Base-by-base conservation (phyloP, 2,888 invertebrate species). In the Diadegma fenestrale region DNA sequence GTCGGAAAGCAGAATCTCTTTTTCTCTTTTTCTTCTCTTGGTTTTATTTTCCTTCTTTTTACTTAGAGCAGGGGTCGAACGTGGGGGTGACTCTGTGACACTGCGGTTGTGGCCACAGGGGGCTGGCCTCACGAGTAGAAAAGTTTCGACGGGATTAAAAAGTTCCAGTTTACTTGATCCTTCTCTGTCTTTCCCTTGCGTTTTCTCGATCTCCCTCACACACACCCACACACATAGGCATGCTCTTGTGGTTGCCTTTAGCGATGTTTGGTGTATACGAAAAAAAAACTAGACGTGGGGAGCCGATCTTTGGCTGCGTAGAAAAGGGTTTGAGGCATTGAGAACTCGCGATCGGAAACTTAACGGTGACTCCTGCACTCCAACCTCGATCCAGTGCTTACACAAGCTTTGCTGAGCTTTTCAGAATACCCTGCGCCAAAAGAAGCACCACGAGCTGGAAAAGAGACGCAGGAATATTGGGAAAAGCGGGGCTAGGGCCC, bases 321-420 rank as follows among this genome's bases (percentile, higher is more conserved):
- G 68, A 71, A 82, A 82, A 79, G 68, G 73, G 77, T 79, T 82
- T 75, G 58, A 81, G 86, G 86, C 76, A 81, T 87, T 82, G 86
- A 87, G 87, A 85, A 88, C 83, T 78, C 78, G 85, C 80, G 86
- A 88, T 88, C 80, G 85, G 82, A 87, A 85, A 79, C 79, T 82
- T 75, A 69, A 79, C 71, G 66, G 75, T 51, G 71, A 79, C 61
- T 68, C 69, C 41, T 48, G 22, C 17, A 69, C 69, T 78, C 85
- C 30, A 85, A 69, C 54, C 82, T 73, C 54, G 54, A 68, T 43
- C 8, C 64, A 43, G 51, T 73, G 77, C 81, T 73, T 64, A 54
- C 45, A 72, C 76, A 41, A 84, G 66, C 84, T 84, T 68, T 76
- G 43, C 80, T 22, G 58, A 63, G 79, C 73, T 82, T 78, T 54